Evolutionary conservation across 2,888 invertebrate genomes (phyloP).

Genomic region (Mechanitis mazaeus): DNA sequence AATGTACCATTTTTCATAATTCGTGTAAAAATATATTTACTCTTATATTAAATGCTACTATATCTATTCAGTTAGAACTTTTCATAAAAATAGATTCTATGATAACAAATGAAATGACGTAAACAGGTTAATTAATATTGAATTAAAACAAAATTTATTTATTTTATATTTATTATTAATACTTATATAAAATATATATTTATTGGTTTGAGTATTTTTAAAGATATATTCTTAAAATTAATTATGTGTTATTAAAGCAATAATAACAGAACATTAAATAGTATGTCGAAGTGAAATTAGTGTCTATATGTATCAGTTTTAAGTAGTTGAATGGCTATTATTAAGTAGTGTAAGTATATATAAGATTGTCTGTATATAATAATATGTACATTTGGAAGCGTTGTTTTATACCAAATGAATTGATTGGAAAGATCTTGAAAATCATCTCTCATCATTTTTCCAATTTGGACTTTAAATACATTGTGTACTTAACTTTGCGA

Average conservation of each 20-base stretch:
- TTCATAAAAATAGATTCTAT: conserved; percentile 72
- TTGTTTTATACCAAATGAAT: conserved; percentile 47
- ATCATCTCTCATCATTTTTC: conserved; percentile 8
- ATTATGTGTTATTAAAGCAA: too few species aligned
- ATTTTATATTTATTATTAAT: too few species aligned
- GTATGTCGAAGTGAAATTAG: too few species aligned
- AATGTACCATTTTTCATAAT: not conserved
- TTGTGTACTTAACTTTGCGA: too few species aligned
- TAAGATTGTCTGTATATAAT: conserved; percentile 38
- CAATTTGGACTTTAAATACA: too few species aligned
- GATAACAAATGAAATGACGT: conserved; percentile 58
- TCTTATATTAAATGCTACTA: not conserved
- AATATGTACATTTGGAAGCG: conserved; percentile 33
- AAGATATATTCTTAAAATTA: too few species aligned
- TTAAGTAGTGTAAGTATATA: conserved; percentile 2
- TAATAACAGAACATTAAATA: too few species aligned
- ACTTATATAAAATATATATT: too few species aligned
- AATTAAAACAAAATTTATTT: not conserved
- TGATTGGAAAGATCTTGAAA: conserved; percentile 19
- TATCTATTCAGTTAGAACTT: conserved; percentile 27
- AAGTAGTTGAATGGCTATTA: too few species aligned
- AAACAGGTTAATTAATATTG: conserved; percentile 11
- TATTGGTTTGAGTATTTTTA: too few species aligned
- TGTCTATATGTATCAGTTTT: too few species aligned
- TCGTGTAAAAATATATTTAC: too few species aligned